Evolutionary conservation across 2,113 vertebrate species (phyloP).

Genomic region (Neogale vison): DNA sequence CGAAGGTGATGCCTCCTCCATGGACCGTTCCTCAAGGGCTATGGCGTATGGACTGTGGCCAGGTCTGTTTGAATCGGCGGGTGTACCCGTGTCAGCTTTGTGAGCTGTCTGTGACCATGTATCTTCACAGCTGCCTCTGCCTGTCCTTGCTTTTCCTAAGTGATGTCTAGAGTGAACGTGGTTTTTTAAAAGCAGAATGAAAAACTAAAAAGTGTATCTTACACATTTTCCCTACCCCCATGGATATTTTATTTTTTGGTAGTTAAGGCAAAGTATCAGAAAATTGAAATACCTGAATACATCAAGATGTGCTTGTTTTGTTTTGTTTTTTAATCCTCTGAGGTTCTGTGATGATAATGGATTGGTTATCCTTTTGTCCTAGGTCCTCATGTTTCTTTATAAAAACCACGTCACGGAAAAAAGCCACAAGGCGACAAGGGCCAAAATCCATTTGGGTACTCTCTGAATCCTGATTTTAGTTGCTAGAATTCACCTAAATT

Average conservation of each 20-base stretch:
- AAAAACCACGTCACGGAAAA: not conserved
- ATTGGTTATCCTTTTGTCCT: not conserved
- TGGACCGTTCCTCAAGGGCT: not conserved
- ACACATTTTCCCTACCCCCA: not conserved
- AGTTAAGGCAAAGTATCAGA: slow-evolving; percentile 50
- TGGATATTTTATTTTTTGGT: slow-evolving; percentile 27
- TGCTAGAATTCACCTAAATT: not conserved
- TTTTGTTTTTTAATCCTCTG: not conserved
- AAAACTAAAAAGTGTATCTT: not conserved
- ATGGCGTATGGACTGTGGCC: not conserved
- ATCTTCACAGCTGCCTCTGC: not conserved
- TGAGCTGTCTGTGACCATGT: accelerated
- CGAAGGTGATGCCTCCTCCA: not conserved
- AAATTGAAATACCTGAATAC: slow-evolving; percentile 32
- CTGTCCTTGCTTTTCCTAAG: not conserved
- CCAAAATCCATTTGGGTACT: not conserved
- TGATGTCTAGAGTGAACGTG: not conserved
- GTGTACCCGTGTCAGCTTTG: accelerated
- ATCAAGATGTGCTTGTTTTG: not conserved
- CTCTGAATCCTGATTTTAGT: slow-evolving; percentile 8
- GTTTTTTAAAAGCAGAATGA: slow-evolving; percentile 8
- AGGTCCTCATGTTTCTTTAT: not conserved
- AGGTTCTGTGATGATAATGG: not conserved
- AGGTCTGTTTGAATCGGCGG: accelerated
- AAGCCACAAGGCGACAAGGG: not conserved